These are phyloP conservation scores for Phoebastria nigripes DNA, from an alignment of 2,797 vertebrate genomes.

Conservation along the genomic window DNA sequence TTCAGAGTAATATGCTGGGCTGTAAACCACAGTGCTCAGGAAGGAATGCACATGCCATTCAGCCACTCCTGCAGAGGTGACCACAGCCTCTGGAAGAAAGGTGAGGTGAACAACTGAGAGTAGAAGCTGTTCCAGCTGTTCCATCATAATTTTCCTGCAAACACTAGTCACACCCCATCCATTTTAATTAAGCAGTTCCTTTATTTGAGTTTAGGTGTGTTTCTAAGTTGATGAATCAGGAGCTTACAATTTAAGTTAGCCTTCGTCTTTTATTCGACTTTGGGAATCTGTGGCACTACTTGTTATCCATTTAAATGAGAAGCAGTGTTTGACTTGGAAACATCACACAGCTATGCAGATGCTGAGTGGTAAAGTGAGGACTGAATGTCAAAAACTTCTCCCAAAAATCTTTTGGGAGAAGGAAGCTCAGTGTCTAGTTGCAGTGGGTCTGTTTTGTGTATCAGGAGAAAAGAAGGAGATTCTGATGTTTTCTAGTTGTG, in stretches of 20 bases:
- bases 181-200: constrained; percentile 9
- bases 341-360: background rate
- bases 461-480: background rate
- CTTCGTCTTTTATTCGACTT: background rate
- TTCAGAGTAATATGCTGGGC: background rate
- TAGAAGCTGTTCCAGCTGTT: background rate
- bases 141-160: background rate
- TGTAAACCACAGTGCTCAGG: background rate
- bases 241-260: background rate
- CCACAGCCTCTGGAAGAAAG: background rate
- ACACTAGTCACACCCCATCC: background rate
- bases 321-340: background rate
- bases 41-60: background rate
- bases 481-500: background rate
- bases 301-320: constrained; percentile 20
- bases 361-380: background rate
- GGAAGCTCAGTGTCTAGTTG: background rate
- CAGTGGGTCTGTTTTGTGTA: background rate
- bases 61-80: background rate
- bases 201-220: background rate
- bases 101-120: background rate
- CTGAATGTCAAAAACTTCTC: background rate
- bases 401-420: background rate
- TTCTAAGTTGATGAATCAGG: background rate
- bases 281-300: background rate